Percentiles rank a stretch among this genome's conserved stretches.
Evolutionary conservation across 2,888 invertebrate genomes (phyloP).

Genomic region (Mimas tiliae): DNA sequence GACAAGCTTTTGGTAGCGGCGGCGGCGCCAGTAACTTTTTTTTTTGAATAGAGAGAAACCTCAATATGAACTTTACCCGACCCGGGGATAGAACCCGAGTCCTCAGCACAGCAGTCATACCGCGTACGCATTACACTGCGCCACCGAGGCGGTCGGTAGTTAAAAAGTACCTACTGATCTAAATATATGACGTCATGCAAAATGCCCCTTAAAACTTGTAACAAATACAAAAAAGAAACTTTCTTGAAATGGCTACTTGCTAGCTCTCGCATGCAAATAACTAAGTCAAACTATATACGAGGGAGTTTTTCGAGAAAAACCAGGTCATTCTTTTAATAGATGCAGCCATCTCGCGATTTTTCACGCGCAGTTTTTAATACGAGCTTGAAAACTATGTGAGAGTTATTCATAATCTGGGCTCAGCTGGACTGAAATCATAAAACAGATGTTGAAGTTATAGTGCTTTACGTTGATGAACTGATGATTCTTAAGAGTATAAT

Average conservation of each 20-base stretch:
- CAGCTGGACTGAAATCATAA: too few relatives aligned
- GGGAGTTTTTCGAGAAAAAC: slow-evolving; percentile 21
- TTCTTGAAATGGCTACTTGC: slow-evolving; percentile 14
- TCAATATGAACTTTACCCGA: too few relatives aligned
- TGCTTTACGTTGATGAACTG: too few relatives aligned
- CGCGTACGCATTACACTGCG: too few relatives aligned
- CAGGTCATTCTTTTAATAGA: slow-evolving; percentile 22
- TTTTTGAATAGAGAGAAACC: too few relatives aligned
- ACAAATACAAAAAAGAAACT: slow-evolving; percentile 14
- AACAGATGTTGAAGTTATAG: too few relatives aligned
- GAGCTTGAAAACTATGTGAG: background rate
- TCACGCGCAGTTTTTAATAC: background rate
- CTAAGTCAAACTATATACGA: slow-evolving; percentile 26
- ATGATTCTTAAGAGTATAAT: too few relatives aligned
- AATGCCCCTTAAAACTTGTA: slow-evolving; percentile 6
- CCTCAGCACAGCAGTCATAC: too few relatives aligned
- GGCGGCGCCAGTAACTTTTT: too few relatives aligned
- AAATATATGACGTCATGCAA: background rate
- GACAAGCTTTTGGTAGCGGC: too few relatives aligned
- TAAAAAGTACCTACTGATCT: background rate
- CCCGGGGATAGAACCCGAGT: too few relatives aligned
- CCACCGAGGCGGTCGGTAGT: too few relatives aligned
- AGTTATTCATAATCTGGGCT: background rate
- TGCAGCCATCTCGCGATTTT: background rate
- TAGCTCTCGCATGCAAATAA: slow-evolving; percentile 8